phyloP scores from a whole-genome alignment of 2,113 vertebrate genomes.

The Xenus cinereus region DNA sequence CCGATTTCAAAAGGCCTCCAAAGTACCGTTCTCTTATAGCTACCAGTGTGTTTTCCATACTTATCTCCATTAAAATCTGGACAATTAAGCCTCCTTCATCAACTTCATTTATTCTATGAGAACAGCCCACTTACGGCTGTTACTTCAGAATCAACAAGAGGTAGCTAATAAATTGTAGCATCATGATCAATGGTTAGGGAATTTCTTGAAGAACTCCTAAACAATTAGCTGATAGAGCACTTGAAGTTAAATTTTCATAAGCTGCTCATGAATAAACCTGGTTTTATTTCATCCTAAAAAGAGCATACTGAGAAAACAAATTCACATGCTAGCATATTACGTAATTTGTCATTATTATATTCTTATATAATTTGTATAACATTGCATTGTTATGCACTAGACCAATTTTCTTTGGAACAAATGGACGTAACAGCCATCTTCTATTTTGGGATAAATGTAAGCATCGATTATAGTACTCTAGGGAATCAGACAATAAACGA shows the following conservation, averaged over 20 bases:
- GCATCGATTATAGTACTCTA: background rate
- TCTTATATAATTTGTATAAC: background rate
- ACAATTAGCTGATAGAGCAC: background rate
- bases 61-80: background rate
- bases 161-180: background rate
- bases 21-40: background rate
- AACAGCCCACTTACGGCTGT: background rate
- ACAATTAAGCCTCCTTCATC: background rate
- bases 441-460: constrained; percentile 8
- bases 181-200: background rate
- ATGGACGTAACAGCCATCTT: background rate
- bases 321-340: background rate
- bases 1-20: background rate
- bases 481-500: background rate
- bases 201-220: constrained; percentile 13
- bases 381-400: background rate
- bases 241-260: background rate
- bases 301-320: background rate
- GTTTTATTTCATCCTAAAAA: background rate
- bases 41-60: background rate
- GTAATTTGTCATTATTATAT: background rate
- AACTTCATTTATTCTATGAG: background rate
- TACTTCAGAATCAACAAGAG: background rate
- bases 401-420: background rate
- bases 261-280: background rate